Evolutionary conservation across 2,113 vertebrate genomes (phyloP).

Genomic region (Heloderma charlesbogerti): DNA sequence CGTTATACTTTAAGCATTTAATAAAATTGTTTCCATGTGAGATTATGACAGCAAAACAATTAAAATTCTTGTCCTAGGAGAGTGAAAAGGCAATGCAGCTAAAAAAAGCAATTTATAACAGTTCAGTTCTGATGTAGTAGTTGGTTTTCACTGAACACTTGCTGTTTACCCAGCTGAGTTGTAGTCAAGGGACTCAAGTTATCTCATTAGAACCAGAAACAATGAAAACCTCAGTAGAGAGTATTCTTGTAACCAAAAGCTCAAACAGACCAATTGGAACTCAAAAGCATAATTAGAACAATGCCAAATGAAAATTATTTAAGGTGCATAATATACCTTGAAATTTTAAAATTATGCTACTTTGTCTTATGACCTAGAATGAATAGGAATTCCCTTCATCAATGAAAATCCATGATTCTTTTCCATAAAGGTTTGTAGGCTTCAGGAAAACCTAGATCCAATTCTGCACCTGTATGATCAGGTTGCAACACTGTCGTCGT

Average conservation of each 20-base stretch:
- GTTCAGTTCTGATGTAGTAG: constrained; percentile 68
- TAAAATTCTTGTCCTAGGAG: constrained; percentile 56
- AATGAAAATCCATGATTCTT: background rate
- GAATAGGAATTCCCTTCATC: background rate
- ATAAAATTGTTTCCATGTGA: constrained; percentile 37
- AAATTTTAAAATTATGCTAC: background rate
- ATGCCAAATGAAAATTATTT: constrained; percentile 25
- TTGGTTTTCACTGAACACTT: constrained; percentile 66
- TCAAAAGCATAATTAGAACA: constrained; percentile 44
- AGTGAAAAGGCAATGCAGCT: constrained; percentile 53
- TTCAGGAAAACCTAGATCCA: background rate
- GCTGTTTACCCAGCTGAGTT: constrained; percentile 62
- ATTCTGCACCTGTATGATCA: background rate
- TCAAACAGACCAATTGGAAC: constrained; percentile 30
- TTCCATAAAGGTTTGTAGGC: background rate
- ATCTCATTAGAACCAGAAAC: constrained; percentile 53
- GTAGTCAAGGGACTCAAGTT: constrained; percentile 57
- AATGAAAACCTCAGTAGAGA: constrained; percentile 25
- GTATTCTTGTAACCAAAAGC: constrained; percentile 12
- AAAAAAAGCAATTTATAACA: constrained; percentile 63
- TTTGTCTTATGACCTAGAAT: background rate
- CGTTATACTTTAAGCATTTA: constrained; percentile 32
- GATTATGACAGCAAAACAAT: constrained; percentile 61
- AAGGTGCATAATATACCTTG: background rate
- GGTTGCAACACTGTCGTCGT: background rate